Base-by-base conservation (phyloP, 2,888 invertebrate species). In the Aphidius colemani region DNA sequence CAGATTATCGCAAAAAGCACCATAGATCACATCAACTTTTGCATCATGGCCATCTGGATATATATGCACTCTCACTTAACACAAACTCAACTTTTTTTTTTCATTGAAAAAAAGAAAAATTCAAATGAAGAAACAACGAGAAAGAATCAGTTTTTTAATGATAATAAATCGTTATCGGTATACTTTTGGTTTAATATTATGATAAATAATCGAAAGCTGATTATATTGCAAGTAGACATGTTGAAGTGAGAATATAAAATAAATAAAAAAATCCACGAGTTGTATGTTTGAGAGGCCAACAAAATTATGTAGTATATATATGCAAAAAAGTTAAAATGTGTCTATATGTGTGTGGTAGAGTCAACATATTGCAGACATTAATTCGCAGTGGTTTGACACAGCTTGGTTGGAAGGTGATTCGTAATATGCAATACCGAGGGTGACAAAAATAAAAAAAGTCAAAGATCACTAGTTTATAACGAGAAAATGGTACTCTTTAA, bases 351-450 rank as follows among this genome's bases (percentile, higher is more conserved):
- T 30, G 30, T 30, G 1, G 30, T 30, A 30, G 30, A 71, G 75
- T 73, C 75, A 77, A 79, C 77, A 77, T 81, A 80, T 81, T 79
- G 75, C 75, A 72, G 69, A 76, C 79, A 80, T 81, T 80, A 80
- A 80, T 79, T 78, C 75, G 72, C 71, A 71, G 67, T 71, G 74
- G 30, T 70, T 71, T 77, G 77, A 76, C 74, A 74, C 72, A 30
- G 30, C 30, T 30, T 30, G 30, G 64, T 65, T 51, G 75, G 73
- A 75, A 74, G 72, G 76, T 74, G 74, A 80, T 80, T 75, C 75
- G 75, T 77, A 77, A 78, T 78, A 75, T 30, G 30, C 30, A 30
- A 30, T 30, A 30, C 30, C 30, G 30, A 30, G 30, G 30, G 30
- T 2, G 30, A 30, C 30, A 30, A 30, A 30, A 30, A 30, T 5